Base-by-base conservation (phyloP, 92 coral and sea anemone genomes). In the Isaurus tuberculatus region DNA sequence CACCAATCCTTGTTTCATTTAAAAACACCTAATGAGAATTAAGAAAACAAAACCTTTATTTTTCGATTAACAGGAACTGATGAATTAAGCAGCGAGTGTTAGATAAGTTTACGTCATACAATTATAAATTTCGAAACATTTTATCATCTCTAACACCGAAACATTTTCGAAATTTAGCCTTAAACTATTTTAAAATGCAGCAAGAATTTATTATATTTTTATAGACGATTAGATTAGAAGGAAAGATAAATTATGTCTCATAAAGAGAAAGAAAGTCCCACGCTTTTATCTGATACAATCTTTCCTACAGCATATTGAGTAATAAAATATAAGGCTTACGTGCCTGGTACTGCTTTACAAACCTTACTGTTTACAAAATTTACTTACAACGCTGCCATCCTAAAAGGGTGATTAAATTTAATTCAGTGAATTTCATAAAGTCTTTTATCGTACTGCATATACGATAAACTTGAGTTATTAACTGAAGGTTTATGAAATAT, bases 201-300 rank as follows among this genome's bases (percentile, higher is more conserved):
- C 64, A 55, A 53, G 37, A 31, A 55, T 31, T 57, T 20, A 75
- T 9, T 57, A 2, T 20, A 75, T 9, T 57, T 2, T 57, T 75
- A 57, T 58, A 49, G 20, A 58, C 46, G 69, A 57, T 77, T 31
- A 77, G 37, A 33, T 20, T 23, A 20, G 22, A 57, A 77, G 31
- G 64, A 42, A 55, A 77, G 53, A 77, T 77, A 57, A 58, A 77
- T 77, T 77, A 77, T 77, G 67, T 29, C 44, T 57, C 51, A 77
- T 61, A 77, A 77, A 75, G 58, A 36, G 68, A 33, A 33, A 77
- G 32, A 75, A 77, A 77, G 58, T 58, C 34, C 55, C 34, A n/a
- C 8, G 23, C 57, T 32, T 57, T 57, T 57, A 77, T 13, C 30
- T 32, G 42, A 66, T 8, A 51, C 25, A 49, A 26, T 25, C 55